phyloP scores from a whole-genome alignment of 2,888 invertebrate species.

The Pristionchus arcanus region DNA sequence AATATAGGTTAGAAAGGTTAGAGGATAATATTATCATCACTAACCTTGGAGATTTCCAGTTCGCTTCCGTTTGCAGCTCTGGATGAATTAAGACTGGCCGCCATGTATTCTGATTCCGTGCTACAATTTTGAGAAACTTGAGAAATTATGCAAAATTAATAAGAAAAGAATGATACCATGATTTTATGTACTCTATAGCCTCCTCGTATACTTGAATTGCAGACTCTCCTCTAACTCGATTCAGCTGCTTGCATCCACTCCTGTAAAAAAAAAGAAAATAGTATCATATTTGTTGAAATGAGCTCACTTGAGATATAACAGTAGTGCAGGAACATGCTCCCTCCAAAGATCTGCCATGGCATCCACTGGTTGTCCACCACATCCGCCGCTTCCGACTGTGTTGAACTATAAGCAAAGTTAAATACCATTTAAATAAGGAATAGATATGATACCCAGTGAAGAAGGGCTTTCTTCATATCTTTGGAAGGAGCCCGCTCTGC shows the following conservation, averaged over 20 bases:
- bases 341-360: conserved; percentile 8
- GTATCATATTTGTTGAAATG: background rate
- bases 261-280: background rate
- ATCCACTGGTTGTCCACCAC: background rate
- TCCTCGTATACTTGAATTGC: background rate
- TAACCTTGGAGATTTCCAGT: conserved; percentile 19
- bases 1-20: background rate
- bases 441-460: conserved; percentile 9
- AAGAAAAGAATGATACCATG: background rate
- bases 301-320: conserved; percentile 1
- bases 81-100: background rate
- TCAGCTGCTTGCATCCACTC: background rate
- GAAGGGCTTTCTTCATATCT: background rate
- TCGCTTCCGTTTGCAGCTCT: conserved; percentile 18
- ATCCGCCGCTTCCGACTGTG: background rate
- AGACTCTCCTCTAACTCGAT: background rate
- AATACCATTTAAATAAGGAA: background rate
- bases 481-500: background rate
- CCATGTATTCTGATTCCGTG: background rate
- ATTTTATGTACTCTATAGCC: background rate
- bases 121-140: background rate
- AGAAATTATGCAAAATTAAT: background rate
- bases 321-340: conserved; percentile 31
- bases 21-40: background rate
- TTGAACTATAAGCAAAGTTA: conserved; percentile 12